These are phyloP conservation scores for Harpalus rubripes DNA, from an alignment of 2,888 invertebrate species.

Conservation along the genomic window DNA sequence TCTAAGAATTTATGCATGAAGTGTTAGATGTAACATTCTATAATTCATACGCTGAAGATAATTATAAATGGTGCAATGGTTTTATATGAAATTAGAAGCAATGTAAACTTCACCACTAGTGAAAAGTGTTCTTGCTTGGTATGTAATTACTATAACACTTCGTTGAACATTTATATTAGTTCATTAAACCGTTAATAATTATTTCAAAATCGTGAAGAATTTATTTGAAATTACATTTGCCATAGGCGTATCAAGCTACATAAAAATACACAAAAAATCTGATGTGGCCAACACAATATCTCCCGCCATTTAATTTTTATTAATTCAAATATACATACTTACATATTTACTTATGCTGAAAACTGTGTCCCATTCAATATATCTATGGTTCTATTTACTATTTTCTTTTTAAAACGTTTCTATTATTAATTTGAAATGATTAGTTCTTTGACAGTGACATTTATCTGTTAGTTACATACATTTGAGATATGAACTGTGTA, in stretches of 20 bases:
- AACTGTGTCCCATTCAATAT: too few relatives aligned
- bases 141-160: conserved; percentile 34
- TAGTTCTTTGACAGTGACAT: too few relatives aligned
- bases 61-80: conserved; percentile 58
- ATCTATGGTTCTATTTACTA: too few relatives aligned
- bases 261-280: background rate
- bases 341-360: too few relatives aligned
- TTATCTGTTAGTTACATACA: too few relatives aligned
- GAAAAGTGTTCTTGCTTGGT: conserved; percentile 12
- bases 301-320: too few relatives aligned
- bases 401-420: too few relatives aligned
- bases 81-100: conserved; percentile 44
- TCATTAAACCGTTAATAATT: conserved; percentile 22
- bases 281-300: too few relatives aligned
- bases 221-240: background rate
- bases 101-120: conserved; percentile 44
- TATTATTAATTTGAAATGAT: too few relatives aligned
- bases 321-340: too few relatives aligned
- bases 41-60: conserved; percentile 34
- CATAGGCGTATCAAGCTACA: background rate
- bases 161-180: conserved; percentile 44
- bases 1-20: conserved; percentile 57
- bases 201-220: conserved; percentile 27
- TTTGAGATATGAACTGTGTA: too few relatives aligned
- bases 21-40: conserved; percentile 29